A percentile compares a stretch with the other conserved stretches of the same genome.
Conservation (phyloP, 2,888 invertebrate genomes). For the Suillia variegata region DNA sequence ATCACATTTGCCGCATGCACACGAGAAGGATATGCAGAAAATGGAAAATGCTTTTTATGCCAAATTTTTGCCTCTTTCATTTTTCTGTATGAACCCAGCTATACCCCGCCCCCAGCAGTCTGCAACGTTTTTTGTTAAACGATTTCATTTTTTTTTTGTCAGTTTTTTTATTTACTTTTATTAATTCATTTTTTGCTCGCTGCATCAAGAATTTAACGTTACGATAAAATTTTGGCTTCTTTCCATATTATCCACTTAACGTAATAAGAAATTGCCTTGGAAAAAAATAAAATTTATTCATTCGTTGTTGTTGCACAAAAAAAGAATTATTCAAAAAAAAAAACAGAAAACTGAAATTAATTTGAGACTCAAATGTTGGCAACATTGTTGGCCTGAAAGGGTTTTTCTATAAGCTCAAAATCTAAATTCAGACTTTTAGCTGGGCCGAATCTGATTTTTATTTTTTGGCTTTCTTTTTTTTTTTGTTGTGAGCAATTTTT, state of each 20-base stretch:
- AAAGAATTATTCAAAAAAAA: slow-evolving; percentile 11
- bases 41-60: not conserved
- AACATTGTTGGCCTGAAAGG: slow-evolving; percentile 22
- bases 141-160: not conserved
- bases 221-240: slow-evolving; percentile 44
- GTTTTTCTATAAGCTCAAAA: slow-evolving; percentile 26
- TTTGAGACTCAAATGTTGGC: slow-evolving; percentile 34
- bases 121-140: not conserved
- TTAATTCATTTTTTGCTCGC: slow-evolving; percentile 5
- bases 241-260: slow-evolving; percentile 51
- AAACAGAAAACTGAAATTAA: slow-evolving; percentile 32
- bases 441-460: slow-evolving; percentile 20
- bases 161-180: not conserved
- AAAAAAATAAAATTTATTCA: slow-evolving; percentile 10
- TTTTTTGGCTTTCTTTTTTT: slow-evolving; percentile 28
- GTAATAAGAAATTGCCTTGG: slow-evolving; percentile 45
- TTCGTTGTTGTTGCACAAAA: slow-evolving; percentile 7
- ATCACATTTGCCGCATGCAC: slow-evolving; percentile 1
- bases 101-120: not conserved
- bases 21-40: not conserved
- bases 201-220: not conserved
- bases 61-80: not conserved
- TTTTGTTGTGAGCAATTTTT: slow-evolving; percentile 30
- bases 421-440: slow-evolving; percentile 1
- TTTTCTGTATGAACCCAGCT: not conserved